phyloP scores from a whole-genome alignment of 2,888 invertebrate species.

The Labia minor region DNA sequence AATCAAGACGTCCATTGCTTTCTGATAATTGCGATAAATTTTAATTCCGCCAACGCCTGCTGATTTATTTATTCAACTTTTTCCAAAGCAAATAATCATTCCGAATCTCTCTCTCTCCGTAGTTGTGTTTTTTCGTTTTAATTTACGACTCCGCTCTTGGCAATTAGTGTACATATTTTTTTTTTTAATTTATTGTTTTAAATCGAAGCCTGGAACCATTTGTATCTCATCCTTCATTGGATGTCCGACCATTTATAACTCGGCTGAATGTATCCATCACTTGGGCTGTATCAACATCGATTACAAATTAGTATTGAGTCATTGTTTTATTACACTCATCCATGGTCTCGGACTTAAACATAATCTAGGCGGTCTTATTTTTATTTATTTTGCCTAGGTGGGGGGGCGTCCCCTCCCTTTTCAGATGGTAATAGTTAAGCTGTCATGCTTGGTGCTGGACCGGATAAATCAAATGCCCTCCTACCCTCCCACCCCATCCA shows the following conservation, averaged over 20 bases:
- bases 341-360: neutral
- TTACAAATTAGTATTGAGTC: slow-evolving; percentile 13
- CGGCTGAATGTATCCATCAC: neutral
- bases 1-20: neutral
- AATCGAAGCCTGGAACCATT: neutral
- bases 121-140: neutral
- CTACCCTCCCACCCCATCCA: neutral
- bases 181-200: slow-evolving; percentile 1
- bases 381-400: neutral
- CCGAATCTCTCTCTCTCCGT: no score
- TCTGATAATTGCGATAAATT: slow-evolving; percentile 7
- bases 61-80: neutral
- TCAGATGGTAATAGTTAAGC: slow-evolving; percentile 4
- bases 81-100: neutral
- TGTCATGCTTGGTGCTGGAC: slow-evolving; percentile 7
- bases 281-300: slow-evolving; percentile 7
- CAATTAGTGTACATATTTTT: slow-evolving; percentile 1
- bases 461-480: neutral
- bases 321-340: slow-evolving; percentile 4
- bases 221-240: neutral
- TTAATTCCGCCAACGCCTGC: slow-evolving; percentile 2
- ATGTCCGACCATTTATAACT: slow-evolving; percentile 1
- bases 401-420: slow-evolving; percentile 7
- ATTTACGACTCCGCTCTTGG: neutral
- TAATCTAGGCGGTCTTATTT: slow-evolving; percentile 2